A percentile compares a stretch with the other conserved stretches of the same genome.
Evolutionary conservation across 2,888 invertebrate species (phyloP).

Genomic region (Caenorhabditis plicata): DNA sequence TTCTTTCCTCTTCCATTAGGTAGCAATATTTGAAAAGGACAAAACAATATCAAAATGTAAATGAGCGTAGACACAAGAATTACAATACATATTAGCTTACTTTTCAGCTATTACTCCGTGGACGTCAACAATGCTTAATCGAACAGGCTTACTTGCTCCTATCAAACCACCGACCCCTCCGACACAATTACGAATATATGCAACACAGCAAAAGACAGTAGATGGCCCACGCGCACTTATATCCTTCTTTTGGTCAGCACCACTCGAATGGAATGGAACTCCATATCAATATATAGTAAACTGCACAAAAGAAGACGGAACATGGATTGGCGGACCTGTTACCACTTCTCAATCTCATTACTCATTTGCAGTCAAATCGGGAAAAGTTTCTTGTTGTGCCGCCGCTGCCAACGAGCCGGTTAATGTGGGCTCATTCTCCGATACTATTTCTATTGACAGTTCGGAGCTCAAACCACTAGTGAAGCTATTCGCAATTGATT

Average conservation of each 20-base stretch:
- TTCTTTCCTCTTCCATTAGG: no score
- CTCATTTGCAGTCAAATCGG: slow-evolving; percentile 62
- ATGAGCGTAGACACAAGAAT: neutral
- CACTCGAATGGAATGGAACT: slow-evolving; percentile 61
- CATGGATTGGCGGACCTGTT: slow-evolving; percentile 37
- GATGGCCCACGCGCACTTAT: slow-evolving; percentile 64
- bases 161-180: slow-evolving; percentile 61
- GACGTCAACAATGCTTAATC: slow-evolving; percentile 45
- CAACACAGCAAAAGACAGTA: slow-evolving; percentile 63
- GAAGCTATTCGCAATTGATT: slow-evolving; percentile 63
- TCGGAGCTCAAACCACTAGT: slow-evolving; percentile 62
- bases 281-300: slow-evolving; percentile 60
- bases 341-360: slow-evolving; percentile 53
- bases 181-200: slow-evolving; percentile 51
- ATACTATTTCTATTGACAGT: slow-evolving; percentile 57
- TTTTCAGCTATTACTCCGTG: slow-evolving; percentile 59
- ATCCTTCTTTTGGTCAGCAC: slow-evolving; percentile 62
- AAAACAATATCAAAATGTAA: no score
- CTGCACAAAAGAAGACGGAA: slow-evolving; percentile 54
- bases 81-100: no score
- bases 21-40: no score
- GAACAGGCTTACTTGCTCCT: slow-evolving; percentile 58
- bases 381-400: slow-evolving; percentile 59
- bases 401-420: slow-evolving; percentile 63
- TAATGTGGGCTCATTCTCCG: slow-evolving; percentile 55